Conservation (phyloP, 2,113 vertebrate genomes). For the Myrmecophaga tridactyla region DNA sequence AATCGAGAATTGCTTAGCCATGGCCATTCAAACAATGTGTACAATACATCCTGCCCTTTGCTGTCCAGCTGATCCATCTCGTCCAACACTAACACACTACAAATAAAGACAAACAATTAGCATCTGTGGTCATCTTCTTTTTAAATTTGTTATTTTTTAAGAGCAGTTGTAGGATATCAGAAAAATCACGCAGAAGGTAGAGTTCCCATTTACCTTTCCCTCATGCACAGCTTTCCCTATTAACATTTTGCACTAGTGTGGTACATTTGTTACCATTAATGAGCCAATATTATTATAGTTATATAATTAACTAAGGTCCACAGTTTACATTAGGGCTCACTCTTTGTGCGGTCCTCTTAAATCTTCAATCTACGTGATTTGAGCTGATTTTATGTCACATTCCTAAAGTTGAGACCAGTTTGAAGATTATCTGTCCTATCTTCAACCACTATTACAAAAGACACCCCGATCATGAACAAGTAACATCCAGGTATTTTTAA, state of each 20-base stretch:
- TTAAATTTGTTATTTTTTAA: too few relatives aligned
- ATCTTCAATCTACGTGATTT: not conserved
- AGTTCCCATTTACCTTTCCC: too few relatives aligned
- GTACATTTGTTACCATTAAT: too few relatives aligned
- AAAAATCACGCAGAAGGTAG: too few relatives aligned
- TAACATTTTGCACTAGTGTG: too few relatives aligned
- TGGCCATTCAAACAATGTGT: conserved; percentile 97
- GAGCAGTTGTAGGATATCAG: too few relatives aligned
- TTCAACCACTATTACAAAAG: not conserved
- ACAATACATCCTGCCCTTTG: conserved; percentile 94
- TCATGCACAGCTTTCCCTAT: too few relatives aligned
- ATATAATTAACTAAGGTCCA: too few relatives aligned
- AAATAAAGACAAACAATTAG: not conserved
- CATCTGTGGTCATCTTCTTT: not conserved
- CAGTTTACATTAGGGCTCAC: too few relatives aligned
- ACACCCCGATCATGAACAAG: not conserved
- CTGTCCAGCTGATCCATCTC: conserved; percentile 98
- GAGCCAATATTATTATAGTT: too few relatives aligned
- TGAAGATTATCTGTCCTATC: not conserved
- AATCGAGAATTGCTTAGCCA: conserved; percentile 88
- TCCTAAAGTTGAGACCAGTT: not conserved
- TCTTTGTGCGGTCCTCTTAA: not conserved
- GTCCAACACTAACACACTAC: conserved; percentile 93
- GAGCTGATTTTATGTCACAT: not conserved
- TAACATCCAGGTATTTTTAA: not conserved